Conservation (phyloP, 2,113 vertebrate species). For the Ptyas mucosa region DNA sequence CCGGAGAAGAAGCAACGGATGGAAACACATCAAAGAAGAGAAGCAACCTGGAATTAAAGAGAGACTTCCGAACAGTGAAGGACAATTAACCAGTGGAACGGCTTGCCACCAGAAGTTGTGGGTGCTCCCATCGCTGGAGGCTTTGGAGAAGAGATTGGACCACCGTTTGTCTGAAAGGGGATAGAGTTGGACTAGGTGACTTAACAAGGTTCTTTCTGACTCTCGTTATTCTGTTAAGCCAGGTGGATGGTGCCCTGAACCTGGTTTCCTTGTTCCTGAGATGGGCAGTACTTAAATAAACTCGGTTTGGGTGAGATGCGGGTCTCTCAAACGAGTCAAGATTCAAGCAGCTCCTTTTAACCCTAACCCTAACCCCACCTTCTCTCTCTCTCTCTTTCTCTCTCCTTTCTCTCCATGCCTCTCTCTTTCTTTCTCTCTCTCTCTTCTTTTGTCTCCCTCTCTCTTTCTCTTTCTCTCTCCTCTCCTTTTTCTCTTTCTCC, state of each 20-base stretch:
- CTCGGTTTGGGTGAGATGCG: neutral
- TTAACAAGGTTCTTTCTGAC: neutral
- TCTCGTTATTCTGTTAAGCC: neutral
- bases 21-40: neutral
- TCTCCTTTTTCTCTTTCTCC: accelerated
- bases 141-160: neutral
- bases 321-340: neutral
- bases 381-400: too few species aligned
- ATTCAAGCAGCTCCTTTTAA: neutral
- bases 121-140: too few species aligned
- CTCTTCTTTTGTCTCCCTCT: too few species aligned
- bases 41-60: neutral
- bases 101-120: neutral
- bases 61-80: neutral
- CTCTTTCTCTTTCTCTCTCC: too few species aligned
- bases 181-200: too few species aligned
- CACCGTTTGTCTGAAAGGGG: too few species aligned
- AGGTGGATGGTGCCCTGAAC: neutral
- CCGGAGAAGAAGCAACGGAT: neutral
- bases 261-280: neutral
- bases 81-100: neutral
- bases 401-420: too few species aligned
- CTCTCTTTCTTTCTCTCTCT: too few species aligned
- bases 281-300: neutral
- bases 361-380: too few species aligned